A percentile compares a stretch with the other conserved stretches of the same genome.
These are phyloP conservation scores for Lithophane ornitopus DNA, from an alignment of 2,888 invertebrate species.

Conservation along the genomic window DNA sequence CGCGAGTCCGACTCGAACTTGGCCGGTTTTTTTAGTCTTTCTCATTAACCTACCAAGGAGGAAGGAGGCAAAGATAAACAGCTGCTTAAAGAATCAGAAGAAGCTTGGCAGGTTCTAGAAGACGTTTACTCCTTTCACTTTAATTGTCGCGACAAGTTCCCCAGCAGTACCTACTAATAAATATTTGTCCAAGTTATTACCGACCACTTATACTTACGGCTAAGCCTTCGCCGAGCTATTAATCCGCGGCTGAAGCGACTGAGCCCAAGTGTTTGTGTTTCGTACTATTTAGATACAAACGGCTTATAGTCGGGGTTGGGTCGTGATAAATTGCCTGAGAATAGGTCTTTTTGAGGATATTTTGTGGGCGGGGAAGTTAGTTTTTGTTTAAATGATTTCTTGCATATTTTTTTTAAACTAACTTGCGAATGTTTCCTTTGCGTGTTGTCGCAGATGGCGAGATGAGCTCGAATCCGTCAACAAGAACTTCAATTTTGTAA, in stretches of 20 bases:
- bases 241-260: slow-evolving; percentile 57
- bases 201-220: slow-evolving; percentile 65
- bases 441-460: neutral
- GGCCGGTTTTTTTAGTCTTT: no score
- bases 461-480: no score
- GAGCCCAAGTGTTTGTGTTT: slow-evolving; percentile 52
- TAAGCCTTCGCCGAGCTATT: slow-evolving; percentile 58
- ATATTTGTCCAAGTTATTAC: slow-evolving; percentile 67
- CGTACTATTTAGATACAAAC: slow-evolving; percentile 55
- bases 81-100: neutral
- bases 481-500: no score
- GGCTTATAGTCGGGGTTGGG: slow-evolving; percentile 36
- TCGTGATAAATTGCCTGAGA: slow-evolving; percentile 50
- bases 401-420: no score
- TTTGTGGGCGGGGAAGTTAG: neutral
- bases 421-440: no score
- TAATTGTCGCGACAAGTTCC: slow-evolving; percentile 27
- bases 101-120: neutral
- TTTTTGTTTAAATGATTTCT: neutral
- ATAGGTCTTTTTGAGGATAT: slow-evolving; percentile 24
- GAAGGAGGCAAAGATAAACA: neutral
- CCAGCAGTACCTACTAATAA: slow-evolving; percentile 28
- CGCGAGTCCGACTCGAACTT: no score
- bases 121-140: neutral
- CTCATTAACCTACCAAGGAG: neutral